phyloP scores from a whole-genome alignment of 2,888 invertebrate genomes.

The Apoderus coryli region DNA sequence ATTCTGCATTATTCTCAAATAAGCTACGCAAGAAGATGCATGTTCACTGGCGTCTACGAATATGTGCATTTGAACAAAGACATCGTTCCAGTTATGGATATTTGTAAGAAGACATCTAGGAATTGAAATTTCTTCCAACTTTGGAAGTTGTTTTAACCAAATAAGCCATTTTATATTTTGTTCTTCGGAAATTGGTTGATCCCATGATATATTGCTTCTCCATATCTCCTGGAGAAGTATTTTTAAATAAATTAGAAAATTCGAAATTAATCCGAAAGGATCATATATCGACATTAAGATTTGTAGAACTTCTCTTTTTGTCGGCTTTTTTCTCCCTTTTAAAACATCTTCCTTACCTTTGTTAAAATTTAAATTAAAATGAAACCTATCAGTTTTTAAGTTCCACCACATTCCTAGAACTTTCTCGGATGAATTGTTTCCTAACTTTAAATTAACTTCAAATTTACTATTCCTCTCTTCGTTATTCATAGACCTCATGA shows the following conservation, averaged over 20 bases:
- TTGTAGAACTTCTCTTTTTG: slow-evolving; percentile 12
- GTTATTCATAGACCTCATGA: slow-evolving; percentile 4
- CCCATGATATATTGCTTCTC: slow-evolving; percentile 10
- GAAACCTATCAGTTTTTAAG: slow-evolving; percentile 6
- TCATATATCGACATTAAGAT: slow-evolving; percentile 12
- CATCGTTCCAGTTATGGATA: background rate
- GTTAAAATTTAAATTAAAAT: slow-evolving; percentile 5
- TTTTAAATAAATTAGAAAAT: slow-evolving; percentile 14
- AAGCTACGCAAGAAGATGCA: slow-evolving; percentile 18
- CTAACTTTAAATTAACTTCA: too few relatives aligned
- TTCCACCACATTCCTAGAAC: slow-evolving; percentile 12
- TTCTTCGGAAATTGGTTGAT: too few relatives aligned
- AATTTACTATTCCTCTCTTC: too few relatives aligned
- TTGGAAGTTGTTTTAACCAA: slow-evolving; percentile 16
- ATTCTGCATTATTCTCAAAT: slow-evolving; percentile 11
- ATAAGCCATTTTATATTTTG: too few relatives aligned
- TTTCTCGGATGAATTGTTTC: too few relatives aligned
- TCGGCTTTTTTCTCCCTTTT: slow-evolving; percentile 9
- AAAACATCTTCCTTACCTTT: slow-evolving; percentile 11
- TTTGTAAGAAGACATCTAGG: slow-evolving; percentile 14
- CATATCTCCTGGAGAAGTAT: slow-evolving; percentile 13
- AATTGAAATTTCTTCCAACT: slow-evolving; percentile 14
- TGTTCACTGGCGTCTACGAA: slow-evolving; percentile 14
- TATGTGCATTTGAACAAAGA: slow-evolving; percentile 7
- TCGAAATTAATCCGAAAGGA: slow-evolving; percentile 9